Evolutionary conservation across 2,113 vertebrate species (phyloP).

Genomic region (Pteronura brasiliensis): DNA sequence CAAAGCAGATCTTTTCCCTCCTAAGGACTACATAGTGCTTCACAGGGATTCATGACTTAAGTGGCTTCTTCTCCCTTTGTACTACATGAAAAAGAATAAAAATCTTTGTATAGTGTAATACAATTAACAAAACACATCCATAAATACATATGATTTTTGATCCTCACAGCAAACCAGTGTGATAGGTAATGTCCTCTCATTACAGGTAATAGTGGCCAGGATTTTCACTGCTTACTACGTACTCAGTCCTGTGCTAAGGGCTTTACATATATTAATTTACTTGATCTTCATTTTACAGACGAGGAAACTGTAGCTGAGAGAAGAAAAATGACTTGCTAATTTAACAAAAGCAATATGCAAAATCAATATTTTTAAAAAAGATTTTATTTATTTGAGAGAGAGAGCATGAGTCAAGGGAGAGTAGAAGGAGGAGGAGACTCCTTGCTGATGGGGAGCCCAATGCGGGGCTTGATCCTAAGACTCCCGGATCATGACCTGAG

Average conservation of each 20-base stretch:
- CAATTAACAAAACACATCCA: background rate
- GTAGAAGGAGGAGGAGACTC: background rate
- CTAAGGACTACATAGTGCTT: background rate
- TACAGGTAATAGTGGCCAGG: background rate
- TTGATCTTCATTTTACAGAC: background rate
- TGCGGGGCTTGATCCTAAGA: background rate
- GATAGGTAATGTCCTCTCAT: background rate
- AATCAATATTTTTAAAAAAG: background rate
- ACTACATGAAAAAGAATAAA: conserved; percentile 23
- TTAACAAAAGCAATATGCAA: conserved; percentile 32
- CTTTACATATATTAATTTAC: background rate
- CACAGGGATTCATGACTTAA: background rate
- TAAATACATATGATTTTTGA: background rate
- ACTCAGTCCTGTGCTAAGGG: background rate
- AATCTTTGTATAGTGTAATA: background rate
- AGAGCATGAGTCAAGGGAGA: background rate
- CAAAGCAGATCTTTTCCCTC: background rate
- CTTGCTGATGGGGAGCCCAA: background rate
- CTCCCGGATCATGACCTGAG: background rate
- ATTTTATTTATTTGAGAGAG: background rate
- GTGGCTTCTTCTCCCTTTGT: background rate
- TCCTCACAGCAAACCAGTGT: background rate
- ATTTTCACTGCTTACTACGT: background rate
- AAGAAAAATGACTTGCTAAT: conserved; percentile 19
- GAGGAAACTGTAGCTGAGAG: background rate